phyloP scores from a whole-genome alignment of 1,140 invertebrate genomes.

The Nautilus pompilius region DNA sequence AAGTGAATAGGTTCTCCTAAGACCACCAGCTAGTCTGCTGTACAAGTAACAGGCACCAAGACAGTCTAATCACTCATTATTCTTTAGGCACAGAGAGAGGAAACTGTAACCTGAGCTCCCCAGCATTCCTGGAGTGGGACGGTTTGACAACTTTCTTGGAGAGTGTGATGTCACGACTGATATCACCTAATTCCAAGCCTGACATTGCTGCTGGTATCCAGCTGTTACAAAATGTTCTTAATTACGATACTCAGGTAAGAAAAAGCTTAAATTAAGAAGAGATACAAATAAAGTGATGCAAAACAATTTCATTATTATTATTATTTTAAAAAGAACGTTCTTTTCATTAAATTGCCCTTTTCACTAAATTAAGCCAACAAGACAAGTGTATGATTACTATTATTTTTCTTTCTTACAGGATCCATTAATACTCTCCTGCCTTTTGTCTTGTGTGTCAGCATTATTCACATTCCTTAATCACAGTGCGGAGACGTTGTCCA shows the following conservation, averaged over 20 bases:
- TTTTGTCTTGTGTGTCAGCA: constrained; percentile 84
- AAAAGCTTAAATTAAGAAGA: no score
- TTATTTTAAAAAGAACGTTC: no score
- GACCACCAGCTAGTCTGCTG: no score
- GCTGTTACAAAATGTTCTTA: constrained; percentile 73
- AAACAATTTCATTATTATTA: no score
- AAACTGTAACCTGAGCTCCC: constrained; percentile 49
- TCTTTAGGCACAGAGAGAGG: constrained; percentile 28
- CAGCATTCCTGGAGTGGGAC: constrained; percentile 72
- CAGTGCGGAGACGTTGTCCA: constrained; percentile 74
- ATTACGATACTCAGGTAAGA: constrained; percentile 65
- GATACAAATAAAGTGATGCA: no score
- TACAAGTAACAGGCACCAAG: neutral
- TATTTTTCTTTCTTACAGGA: constrained; percentile 40
- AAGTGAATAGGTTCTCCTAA: no score
- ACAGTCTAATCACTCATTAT: constrained; percentile 52
- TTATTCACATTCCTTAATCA: constrained; percentile 84
- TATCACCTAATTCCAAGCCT: constrained; percentile 59
- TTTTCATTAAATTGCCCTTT: no score
- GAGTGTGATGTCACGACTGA: constrained; percentile 73
- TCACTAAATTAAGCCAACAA: no score
- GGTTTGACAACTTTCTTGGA: constrained; percentile 70
- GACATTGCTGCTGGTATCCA: constrained; percentile 67
- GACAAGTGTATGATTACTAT: neutral
- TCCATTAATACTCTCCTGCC: constrained; percentile 69